Evolutionary conservation across 2,797 vertebrate species (phyloP).

Genomic region (Heliangelus exortis): DNA sequence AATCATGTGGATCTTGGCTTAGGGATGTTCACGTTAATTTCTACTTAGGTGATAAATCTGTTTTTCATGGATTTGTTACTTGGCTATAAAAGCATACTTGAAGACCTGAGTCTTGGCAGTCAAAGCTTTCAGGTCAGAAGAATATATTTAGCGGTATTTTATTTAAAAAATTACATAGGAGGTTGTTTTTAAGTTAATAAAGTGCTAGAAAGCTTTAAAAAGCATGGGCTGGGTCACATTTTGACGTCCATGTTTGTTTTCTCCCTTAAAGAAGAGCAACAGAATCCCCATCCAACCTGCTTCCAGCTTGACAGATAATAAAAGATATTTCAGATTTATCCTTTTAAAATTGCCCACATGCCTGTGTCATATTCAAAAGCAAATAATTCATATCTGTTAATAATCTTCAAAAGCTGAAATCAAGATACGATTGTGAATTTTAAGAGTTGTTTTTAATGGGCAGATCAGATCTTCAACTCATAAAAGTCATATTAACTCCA

Average conservation of each 20-base stretch:
- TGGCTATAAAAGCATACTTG: constrained; percentile 62
- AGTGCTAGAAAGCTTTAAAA: constrained; percentile 18
- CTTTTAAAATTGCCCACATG: neutral
- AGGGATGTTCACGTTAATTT: constrained; percentile 40
- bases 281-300: neutral
- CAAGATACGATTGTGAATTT: neutral
- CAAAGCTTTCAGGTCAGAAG: constrained; percentile 22
- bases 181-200: constrained; percentile 51
- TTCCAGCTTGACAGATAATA: constrained; percentile 9
- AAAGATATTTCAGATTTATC: constrained; percentile 10
- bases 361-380: constrained; percentile 2
- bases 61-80: constrained; percentile 69
- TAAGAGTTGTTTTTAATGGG: neutral
- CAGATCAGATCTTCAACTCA: neutral
- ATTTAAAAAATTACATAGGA: constrained; percentile 9
- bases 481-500: neutral
- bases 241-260: neutral
- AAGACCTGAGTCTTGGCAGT: constrained; percentile 66
- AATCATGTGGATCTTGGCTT: constrained; percentile 52
- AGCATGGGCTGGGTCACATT: neutral
- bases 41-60: constrained; percentile 44
- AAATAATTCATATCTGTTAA: constrained; percentile 14
- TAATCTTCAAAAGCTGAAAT: neutral
- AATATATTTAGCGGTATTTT: constrained; percentile 72
- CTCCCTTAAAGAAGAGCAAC: neutral